phyloP scores from a whole-genome alignment of 1,140 invertebrate species.

The Pollicipes pollicipes region DNA sequence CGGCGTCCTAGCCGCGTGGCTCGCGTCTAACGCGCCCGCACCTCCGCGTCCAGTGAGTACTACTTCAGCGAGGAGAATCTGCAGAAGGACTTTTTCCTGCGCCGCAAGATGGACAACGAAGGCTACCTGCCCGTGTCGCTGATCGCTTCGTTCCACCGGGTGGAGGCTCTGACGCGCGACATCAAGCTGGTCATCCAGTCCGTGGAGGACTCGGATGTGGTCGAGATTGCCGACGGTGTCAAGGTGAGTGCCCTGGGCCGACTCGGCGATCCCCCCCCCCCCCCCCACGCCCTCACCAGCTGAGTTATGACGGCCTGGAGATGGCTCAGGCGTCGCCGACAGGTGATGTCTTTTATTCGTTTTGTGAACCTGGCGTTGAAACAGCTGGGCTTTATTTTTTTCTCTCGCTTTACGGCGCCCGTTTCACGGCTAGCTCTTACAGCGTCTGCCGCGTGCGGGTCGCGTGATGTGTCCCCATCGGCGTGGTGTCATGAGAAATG shows the following conservation, averaged over 20 bases:
- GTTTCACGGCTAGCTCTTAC: too few species aligned
- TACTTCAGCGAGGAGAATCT: constrained; percentile 98
- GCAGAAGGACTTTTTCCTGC: constrained; percentile 83
- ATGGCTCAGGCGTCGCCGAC: too few species aligned
- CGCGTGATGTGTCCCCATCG: too few species aligned
- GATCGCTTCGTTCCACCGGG: constrained; percentile 88
- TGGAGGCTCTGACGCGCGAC: constrained; percentile 71
- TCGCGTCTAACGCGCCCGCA: too few species aligned
- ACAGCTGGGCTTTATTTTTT: too few species aligned
- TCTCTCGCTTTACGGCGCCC: too few species aligned
- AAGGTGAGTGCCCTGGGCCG: constrained; percentile 35
- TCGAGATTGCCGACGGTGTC: constrained; percentile 58
- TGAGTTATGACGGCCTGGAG: neutral
- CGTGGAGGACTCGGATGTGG: constrained; percentile 55
- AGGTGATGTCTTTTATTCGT: too few species aligned
- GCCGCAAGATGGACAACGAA: constrained; percentile 86
- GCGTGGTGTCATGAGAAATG: too few species aligned
- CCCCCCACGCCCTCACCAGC: neutral
- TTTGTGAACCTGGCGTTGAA: too few species aligned
- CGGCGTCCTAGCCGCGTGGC: too few species aligned
- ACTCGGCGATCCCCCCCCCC: too few species aligned
- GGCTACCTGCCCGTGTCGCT: constrained; percentile 82
- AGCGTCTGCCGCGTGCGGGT: too few species aligned
- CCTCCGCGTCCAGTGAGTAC: constrained; percentile 67
- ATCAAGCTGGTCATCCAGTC: constrained; percentile 61